Conservation (phyloP, 2,113 vertebrate genomes). For the Geococcyx californianus region DNA sequence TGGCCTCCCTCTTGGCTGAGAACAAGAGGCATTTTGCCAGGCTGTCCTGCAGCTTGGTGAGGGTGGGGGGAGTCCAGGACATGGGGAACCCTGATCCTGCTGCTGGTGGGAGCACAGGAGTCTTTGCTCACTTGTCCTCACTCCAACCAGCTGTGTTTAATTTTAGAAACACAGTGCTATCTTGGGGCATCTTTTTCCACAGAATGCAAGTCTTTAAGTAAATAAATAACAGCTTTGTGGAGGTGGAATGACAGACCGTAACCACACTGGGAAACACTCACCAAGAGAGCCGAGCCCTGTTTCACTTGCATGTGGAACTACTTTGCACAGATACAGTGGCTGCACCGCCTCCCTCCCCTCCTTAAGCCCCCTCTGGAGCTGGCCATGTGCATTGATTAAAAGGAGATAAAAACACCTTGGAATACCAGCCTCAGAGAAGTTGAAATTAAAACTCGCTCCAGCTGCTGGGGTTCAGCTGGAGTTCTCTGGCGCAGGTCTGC, state of each 20-base stretch:
- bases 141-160: conserved; percentile 62
- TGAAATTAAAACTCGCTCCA: conserved; percentile 33
- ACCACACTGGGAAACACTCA: conserved; percentile 4
- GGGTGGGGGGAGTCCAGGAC: not conserved
- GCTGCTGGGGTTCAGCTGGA: conserved; percentile 33
- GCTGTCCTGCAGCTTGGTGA: not conserved
- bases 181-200: conserved; percentile 68
- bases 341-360: not conserved
- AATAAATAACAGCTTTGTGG: conserved; percentile 70
- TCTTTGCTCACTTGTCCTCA: not conserved
- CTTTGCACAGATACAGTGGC: conserved; percentile 39
- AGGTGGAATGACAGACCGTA: not conserved
- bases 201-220: conserved; percentile 67
- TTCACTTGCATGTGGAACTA: conserved; percentile 40
- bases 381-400: conserved; percentile 13
- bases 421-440: conserved; percentile 30
- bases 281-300: rapidly evolving
- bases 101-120: not conserved
- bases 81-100: not conserved
- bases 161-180: conserved; percentile 64
- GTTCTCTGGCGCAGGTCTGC: not conserved
- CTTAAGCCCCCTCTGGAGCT: not conserved
- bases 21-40: not conserved
- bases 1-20: not conserved
- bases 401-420: conserved; percentile 55